Conservation (phyloP, 1,140 invertebrate species). For the Pogonus chalceus region DNA sequence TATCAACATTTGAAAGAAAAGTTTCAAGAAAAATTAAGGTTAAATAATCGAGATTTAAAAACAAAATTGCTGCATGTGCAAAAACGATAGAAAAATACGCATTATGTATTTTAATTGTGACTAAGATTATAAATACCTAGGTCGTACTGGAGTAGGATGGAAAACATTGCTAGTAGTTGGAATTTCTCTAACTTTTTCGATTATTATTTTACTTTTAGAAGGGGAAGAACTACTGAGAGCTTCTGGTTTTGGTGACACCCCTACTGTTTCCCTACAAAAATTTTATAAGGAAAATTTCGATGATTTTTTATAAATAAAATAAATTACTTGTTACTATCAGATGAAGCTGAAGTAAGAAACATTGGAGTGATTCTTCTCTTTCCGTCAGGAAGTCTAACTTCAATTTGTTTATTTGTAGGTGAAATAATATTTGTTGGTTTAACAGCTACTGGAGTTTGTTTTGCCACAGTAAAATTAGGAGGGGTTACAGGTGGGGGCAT, state of each 20-base stretch:
- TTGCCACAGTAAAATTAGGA: no score
- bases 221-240: slow-evolving; percentile 70
- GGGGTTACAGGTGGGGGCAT: slow-evolving; percentile 16
- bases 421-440: slow-evolving; percentile 41
- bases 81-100: no score
- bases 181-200: slow-evolving; percentile 43
- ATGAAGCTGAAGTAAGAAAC: slow-evolving; percentile 66
- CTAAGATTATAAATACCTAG: not conserved
- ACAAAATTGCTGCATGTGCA: no score
- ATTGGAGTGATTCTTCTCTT: slow-evolving; percentile 91
- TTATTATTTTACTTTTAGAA: slow-evolving; percentile 68
- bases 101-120: no score
- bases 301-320: slow-evolving; percentile 1
- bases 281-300: not conserved
- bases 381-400: slow-evolving; percentile 87
- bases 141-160: not conserved
- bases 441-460: slow-evolving; percentile 13
- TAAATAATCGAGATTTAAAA: no score
- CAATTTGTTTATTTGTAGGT: slow-evolving; percentile 87
- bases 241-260: slow-evolving; percentile 25
- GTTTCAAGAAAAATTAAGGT: no score
- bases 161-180: not conserved
- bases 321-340: slow-evolving; percentile 47
- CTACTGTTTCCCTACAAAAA: slow-evolving; percentile 42
- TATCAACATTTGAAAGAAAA: no score